Conservation (phyloP, 2,113 vertebrate genomes). For the Odontophorus gujanensis region DNA sequence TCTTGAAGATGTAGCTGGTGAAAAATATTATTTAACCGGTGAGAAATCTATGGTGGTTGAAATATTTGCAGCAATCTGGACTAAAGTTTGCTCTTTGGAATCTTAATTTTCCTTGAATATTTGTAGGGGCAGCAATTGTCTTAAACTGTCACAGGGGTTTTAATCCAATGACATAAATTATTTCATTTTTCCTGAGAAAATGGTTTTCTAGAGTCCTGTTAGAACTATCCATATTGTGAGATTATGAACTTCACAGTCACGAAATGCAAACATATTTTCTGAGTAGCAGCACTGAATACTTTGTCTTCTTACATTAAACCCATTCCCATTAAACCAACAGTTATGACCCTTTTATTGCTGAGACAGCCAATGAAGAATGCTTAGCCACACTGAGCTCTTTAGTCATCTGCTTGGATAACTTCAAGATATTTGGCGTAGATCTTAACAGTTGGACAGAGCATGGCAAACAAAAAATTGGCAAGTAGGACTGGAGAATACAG, state of each 20-base stretch:
- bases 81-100: background rate
- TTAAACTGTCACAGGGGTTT: background rate
- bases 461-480: background rate
- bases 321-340: background rate
- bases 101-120: background rate
- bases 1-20: background rate
- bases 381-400: background rate
- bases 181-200: background rate
- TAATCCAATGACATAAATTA: background rate
- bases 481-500: background rate
- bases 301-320: background rate
- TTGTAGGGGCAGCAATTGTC: background rate
- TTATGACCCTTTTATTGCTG: background rate
- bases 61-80: background rate
- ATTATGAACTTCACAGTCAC: background rate
- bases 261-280: background rate
- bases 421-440: background rate
- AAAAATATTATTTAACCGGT: background rate
- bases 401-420: background rate
- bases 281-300: background rate
- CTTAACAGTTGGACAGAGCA: background rate
- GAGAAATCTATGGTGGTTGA: background rate
- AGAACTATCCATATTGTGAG: background rate
- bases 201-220: background rate
- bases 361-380: background rate